phyloP scores from a whole-genome alignment of 2,797 vertebrate species.

The Neomorphus geoffroyi region DNA sequence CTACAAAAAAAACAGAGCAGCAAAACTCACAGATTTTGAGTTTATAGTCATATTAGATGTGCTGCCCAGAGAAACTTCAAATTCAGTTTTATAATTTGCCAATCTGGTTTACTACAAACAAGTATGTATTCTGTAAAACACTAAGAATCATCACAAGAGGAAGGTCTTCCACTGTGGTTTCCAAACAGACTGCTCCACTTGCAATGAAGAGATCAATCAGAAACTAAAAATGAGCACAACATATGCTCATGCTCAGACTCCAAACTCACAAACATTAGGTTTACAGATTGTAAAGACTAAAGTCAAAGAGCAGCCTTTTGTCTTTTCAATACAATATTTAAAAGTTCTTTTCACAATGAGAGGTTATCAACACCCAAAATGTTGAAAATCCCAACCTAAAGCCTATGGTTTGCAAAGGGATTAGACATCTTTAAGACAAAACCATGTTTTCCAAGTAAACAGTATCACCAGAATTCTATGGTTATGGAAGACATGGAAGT shows the following conservation, averaged over 20 bases:
- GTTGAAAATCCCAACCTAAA: not conserved
- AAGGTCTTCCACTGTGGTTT: not conserved
- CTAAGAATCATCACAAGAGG: not conserved
- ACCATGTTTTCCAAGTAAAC: constrained; percentile 31
- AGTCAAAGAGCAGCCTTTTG: not conserved
- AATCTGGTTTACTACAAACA: not conserved
- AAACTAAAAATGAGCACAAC: not conserved
- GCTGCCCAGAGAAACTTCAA: not conserved
- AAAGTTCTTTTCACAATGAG: not conserved
- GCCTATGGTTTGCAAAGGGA: constrained; percentile 53
- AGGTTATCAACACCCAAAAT: not conserved
- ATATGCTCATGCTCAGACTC: not conserved
- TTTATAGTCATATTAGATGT: not conserved
- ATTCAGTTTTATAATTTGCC: not conserved
- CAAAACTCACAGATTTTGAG: not conserved
- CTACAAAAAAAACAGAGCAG: not conserved
- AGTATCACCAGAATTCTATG: constrained; percentile 59
- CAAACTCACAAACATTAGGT: not conserved
- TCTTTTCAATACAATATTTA: not conserved
- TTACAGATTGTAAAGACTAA: not conserved
- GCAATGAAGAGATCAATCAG: not conserved
- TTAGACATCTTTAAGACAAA: constrained; percentile 44
- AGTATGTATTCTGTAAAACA: not conserved
- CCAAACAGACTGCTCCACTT: not conserved
- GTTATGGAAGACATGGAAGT: not conserved